phyloP scores from a whole-genome alignment of 2,888 invertebrate genomes.

The Thumatha senex region DNA sequence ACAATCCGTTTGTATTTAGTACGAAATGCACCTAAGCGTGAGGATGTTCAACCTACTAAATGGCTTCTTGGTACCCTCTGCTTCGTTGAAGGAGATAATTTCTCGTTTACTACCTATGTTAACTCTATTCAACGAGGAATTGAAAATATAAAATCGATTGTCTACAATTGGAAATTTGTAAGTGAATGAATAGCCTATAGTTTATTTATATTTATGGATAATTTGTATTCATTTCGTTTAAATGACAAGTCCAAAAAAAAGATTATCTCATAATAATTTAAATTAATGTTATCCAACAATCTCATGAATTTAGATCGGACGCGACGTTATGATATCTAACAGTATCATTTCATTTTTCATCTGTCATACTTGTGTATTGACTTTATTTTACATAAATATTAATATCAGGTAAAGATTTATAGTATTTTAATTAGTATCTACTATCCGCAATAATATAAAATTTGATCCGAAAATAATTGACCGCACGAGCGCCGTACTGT shows the following conservation, averaged over 20 bases:
- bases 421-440: conserved; percentile 16
- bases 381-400: background rate
- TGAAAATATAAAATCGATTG: no score
- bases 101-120: no score
- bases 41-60: no score
- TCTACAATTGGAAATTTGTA: no score
- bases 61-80: no score
- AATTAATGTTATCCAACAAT: background rate
- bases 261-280: conserved; percentile 9
- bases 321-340: background rate
- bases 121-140: no score
- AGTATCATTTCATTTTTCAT: conserved; percentile 3
- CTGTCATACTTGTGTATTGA: background rate
- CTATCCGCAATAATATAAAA: conserved; percentile 18
- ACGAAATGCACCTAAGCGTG: no score
- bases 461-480: conserved; percentile 13
- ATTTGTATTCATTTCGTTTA: no score
- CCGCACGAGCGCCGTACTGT: conserved; percentile 3
- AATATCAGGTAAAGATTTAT: conserved; percentile 14
- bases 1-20: no score
- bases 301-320: background rate
- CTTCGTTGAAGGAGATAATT: no score
- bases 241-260: background rate
- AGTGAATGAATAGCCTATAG: background rate
- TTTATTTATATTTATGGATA: no score